Evolutionary conservation across 2,888 invertebrate species (phyloP).

Genomic region (Hoplodrina ambigua): DNA sequence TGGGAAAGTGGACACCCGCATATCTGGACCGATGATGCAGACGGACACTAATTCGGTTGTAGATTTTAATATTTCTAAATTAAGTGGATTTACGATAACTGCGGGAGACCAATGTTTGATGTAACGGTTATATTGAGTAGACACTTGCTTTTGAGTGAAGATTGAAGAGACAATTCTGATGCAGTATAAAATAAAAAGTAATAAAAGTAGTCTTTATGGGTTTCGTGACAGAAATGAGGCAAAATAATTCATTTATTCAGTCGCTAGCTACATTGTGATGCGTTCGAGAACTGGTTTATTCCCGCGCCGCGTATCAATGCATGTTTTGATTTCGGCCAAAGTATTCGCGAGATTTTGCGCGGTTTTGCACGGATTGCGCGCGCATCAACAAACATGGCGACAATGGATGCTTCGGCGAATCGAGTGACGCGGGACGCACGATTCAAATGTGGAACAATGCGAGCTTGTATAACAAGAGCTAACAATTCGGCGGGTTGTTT

Average conservation of each 20-base stretch:
- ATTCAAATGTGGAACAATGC: conserved; percentile 88
- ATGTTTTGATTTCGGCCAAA: conserved; percentile 82
- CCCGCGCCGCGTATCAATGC: conserved; percentile 72
- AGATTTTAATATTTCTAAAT: conserved; percentile 76
- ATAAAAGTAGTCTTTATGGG: conserved; percentile 26
- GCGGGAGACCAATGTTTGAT: conserved; percentile 64
- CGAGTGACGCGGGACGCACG: conserved; percentile 80
- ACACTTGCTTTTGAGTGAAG: conserved; percentile 18
- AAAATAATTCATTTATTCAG: conserved; percentile 59
- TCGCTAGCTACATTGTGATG: conserved; percentile 57
- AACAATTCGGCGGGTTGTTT: conserved; percentile 85
- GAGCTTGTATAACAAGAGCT: conserved; percentile 83
- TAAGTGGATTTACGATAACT: conserved; percentile 75
- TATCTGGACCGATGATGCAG: conserved; percentile 65
- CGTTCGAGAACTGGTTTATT: conserved; percentile 69
- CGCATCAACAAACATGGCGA: conserved; percentile 86
- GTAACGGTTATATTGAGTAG: conserved; percentile 47
- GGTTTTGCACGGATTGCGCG: conserved; percentile 77
- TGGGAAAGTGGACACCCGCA: conserved; percentile 86
- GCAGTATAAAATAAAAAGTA: conserved; percentile 32
- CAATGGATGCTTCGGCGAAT: conserved; percentile 88
- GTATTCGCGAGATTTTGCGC: conserved; percentile 84
- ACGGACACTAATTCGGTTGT: conserved; percentile 77
- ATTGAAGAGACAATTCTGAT: conserved; percentile 14
- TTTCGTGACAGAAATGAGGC: conserved; percentile 40